phyloP scores from a whole-genome alignment of 2,888 invertebrate genomes.

The Tinea semifulvella region DNA sequence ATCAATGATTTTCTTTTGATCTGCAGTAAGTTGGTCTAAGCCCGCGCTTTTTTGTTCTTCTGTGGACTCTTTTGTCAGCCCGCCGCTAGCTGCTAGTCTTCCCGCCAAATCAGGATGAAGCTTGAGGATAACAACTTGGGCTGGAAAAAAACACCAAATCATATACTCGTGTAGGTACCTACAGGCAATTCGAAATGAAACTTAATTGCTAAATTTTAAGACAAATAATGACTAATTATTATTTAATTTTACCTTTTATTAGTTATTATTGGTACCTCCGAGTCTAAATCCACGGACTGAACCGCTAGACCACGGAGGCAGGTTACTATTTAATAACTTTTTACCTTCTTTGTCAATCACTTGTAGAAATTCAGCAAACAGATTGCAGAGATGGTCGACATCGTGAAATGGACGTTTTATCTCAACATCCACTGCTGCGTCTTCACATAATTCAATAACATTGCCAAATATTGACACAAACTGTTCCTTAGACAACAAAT shows the following conservation, averaged over 20 bases:
- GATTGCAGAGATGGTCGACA: constrained; percentile 51
- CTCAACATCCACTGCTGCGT: constrained; percentile 57
- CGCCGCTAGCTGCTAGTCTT: constrained; percentile 58
- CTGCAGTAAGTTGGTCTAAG: constrained; percentile 54
- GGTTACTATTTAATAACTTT: too few relatives aligned
- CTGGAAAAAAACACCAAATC: too few relatives aligned
- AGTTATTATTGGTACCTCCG: too few relatives aligned
- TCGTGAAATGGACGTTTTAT: constrained; percentile 60
- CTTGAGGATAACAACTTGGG: constrained; percentile 61
- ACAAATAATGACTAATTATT: too few relatives aligned
- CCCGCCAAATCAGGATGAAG: constrained; percentile 74
- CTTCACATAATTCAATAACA: constrained; percentile 68
- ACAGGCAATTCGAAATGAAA: too few relatives aligned
- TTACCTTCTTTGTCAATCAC: constrained; percentile 57
- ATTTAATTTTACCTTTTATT: too few relatives aligned
- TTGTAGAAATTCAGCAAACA: constrained; percentile 65
- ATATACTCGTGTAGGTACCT: background rate
- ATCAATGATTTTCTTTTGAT: constrained; percentile 60
- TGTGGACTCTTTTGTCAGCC: constrained; percentile 66
- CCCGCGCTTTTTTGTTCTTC: constrained; percentile 67
- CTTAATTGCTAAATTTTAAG: too few relatives aligned
- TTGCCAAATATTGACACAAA: constrained; percentile 69
- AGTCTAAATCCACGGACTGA: too few relatives aligned
- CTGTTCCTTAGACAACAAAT: constrained; percentile 54
- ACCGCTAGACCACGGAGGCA: too few relatives aligned